A percentile compares a stretch with the other conserved stretches of the same genome.
Evolutionary conservation across 1,140 invertebrate genomes (phyloP).

Genomic region (Formica exsecta): DNA sequence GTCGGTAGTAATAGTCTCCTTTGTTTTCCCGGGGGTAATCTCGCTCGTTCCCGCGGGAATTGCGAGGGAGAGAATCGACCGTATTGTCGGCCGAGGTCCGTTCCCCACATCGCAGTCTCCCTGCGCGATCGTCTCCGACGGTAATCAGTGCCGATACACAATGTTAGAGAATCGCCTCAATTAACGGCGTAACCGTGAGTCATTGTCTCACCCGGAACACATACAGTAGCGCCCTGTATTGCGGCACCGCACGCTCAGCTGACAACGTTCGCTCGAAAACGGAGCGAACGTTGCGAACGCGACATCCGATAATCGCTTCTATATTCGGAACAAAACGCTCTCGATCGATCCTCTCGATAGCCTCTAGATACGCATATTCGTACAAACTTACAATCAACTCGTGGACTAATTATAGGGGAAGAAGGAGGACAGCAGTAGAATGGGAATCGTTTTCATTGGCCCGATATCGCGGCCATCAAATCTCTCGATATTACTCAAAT

Average conservation of each 20-base stretch:
- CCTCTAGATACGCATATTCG: neutral
- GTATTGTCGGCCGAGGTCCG: neutral
- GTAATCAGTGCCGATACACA: conserved; percentile 48
- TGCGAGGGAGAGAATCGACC: neutral
- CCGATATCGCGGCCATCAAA: neutral
- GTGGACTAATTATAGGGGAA: conserved; percentile 10
- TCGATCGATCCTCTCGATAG: conserved; percentile 46
- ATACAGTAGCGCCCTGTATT: conserved; percentile 3
- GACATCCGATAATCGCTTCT: conserved; percentile 61
- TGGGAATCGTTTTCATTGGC: too few species aligned
- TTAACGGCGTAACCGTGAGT: conserved; percentile 66
- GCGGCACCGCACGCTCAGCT: neutral
- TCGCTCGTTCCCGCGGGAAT: neutral
- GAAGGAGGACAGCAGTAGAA: neutral
- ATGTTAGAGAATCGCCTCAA: conserved; percentile 62
- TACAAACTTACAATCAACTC: conserved; percentile 7
- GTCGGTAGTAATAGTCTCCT: conserved; percentile 18
- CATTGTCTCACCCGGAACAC: conserved; percentile 64
- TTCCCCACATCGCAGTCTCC: neutral
- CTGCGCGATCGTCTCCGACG: conserved; percentile 23
- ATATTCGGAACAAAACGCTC: conserved; percentile 24
- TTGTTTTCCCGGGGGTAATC: conserved; percentile 47
- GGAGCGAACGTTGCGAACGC: conserved; percentile 25
- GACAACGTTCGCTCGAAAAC: conserved; percentile 2
- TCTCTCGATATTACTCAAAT: neutral